Conservation (phyloP, 2,797 vertebrate genomes). For the Phalloptychus januarius region DNA sequence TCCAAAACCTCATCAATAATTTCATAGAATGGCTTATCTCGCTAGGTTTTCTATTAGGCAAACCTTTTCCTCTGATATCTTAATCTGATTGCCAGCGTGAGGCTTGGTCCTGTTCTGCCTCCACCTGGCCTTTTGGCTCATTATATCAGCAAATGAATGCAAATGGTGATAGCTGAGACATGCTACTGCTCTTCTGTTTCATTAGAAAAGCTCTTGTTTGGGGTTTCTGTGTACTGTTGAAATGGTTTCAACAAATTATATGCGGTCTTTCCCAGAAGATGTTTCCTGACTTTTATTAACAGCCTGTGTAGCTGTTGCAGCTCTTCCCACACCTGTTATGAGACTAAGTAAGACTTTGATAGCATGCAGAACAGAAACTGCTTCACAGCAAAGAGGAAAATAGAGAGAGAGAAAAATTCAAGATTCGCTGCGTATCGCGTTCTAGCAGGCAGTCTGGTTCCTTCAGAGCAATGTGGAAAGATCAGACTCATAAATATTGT, state of each 20-base stretch:
- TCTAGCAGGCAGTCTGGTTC: slow-evolving; percentile 50
- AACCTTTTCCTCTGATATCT: slow-evolving; percentile 45
- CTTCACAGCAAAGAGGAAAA: slow-evolving; percentile 7
- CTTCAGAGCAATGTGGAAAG: slow-evolving; percentile 65
- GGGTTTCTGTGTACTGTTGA: slow-evolving; percentile 10
- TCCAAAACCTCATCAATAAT: slow-evolving; percentile 64
- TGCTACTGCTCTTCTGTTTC: slow-evolving; percentile 7
- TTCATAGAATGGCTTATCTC: slow-evolving; percentile 58
- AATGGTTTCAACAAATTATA: slow-evolving; percentile 6
- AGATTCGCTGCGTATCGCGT: slow-evolving; percentile 52
- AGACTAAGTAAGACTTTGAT: slow-evolving; percentile 9
- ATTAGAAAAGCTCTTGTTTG: slow-evolving; percentile 5
- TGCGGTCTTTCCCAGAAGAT: neutral
- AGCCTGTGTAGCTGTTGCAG: slow-evolving; percentile 3
- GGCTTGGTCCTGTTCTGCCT: slow-evolving; percentile 45
- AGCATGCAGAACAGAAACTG: neutral
- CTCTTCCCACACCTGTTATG: neutral
- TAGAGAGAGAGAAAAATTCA: slow-evolving; percentile 22
- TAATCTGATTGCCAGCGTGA: slow-evolving; percentile 66
- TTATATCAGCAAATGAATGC: slow-evolving; percentile 59
- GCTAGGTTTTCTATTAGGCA: slow-evolving; percentile 61
- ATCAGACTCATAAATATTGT: slow-evolving; percentile 84
- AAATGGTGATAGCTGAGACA: slow-evolving; percentile 42
- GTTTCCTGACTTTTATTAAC: slow-evolving; percentile 17
- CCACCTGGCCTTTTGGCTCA: slow-evolving; percentile 47